These are phyloP conservation scores for Pseudopleuronectes americanus DNA, from an alignment of 2,797 vertebrate species.

Conservation along the genomic window DNA sequence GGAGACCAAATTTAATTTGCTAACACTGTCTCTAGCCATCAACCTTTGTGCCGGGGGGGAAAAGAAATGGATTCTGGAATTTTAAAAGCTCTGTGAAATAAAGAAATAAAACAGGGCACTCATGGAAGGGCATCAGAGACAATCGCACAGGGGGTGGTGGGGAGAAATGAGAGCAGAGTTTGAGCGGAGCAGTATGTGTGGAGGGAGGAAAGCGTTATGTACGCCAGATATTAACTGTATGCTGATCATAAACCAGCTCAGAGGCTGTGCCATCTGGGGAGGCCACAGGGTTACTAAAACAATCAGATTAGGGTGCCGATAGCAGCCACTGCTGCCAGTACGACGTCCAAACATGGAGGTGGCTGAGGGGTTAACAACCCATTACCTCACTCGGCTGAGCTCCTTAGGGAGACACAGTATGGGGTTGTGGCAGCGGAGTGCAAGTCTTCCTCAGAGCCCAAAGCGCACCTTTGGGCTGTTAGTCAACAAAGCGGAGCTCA, in stretches of 20 bases:
- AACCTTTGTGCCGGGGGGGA: conserved; percentile 59
- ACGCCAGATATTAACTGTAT: conserved; percentile 72
- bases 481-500: conserved; percentile 65
- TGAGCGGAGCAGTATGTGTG: conserved; percentile 5
- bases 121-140: conserved; percentile 62
- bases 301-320: conserved; percentile 58
- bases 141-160: conserved; percentile 73
- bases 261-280: conserved; percentile 60
- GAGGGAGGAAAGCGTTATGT: conserved; percentile 46
- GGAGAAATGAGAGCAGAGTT: conserved; percentile 72
- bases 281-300: conserved; percentile 67
- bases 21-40: conserved; percentile 70
- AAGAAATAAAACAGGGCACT: conserved; percentile 72
- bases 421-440: conserved; percentile 27
- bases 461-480: conserved; percentile 66
- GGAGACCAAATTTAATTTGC: conserved; percentile 78
- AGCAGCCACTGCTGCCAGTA: conserved; percentile 41
- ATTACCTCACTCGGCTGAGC: conserved; percentile 61
- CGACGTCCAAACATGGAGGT: conserved; percentile 40
- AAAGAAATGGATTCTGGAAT: conserved; percentile 79
- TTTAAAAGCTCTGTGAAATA: conserved; percentile 76
- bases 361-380: conserved; percentile 62
- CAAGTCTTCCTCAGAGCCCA: conserved; percentile 38
- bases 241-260: conserved; percentile 66
- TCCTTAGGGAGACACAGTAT: conserved; percentile 36